A percentile compares a stretch with the other conserved stretches of the same genome.
These are phyloP conservation scores for Drosophila koepferae DNA, from an alignment of 2,888 invertebrate species.

Conservation along the genomic window DNA sequence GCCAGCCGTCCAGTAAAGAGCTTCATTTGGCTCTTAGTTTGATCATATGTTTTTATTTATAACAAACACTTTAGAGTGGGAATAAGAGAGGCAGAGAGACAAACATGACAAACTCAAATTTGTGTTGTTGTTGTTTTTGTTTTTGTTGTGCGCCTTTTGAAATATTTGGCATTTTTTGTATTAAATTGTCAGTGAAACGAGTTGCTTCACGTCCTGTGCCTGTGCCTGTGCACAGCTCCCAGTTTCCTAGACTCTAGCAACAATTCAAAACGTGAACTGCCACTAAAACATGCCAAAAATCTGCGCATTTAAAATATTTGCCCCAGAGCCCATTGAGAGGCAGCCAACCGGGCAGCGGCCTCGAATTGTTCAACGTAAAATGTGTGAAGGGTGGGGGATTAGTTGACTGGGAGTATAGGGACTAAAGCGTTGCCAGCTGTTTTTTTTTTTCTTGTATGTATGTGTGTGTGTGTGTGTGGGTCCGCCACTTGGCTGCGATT, in stretches of 20 bases:
- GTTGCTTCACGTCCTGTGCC: conserved; percentile 26
- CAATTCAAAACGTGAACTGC: conserved; percentile 80
- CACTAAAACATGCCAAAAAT: conserved; percentile 81
- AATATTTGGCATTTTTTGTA: conserved; percentile 78
- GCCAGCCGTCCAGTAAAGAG: not conserved
- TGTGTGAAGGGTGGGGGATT: not conserved
- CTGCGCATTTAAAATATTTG: conserved; percentile 80
- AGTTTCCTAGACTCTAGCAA: conserved; percentile 59
- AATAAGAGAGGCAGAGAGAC: not conserved
- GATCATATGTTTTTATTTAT: conserved; percentile 12
- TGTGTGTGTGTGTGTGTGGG: conserved; percentile 25
- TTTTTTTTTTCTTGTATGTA: not conserved
- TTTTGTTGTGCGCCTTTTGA: conserved; percentile 56
- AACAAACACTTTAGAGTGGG: conserved; percentile 41
- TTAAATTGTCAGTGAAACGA: conserved; percentile 80
- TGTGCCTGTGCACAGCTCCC: not conserved
- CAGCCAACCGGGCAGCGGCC: conserved; percentile 65
- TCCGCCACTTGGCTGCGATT: conserved; percentile 67
- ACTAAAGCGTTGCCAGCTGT: conserved; percentile 51
- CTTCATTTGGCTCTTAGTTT: conserved; percentile 15
- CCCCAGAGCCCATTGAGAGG: conserved; percentile 76
- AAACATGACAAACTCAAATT: conserved; percentile 49
- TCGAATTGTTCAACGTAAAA: conserved; percentile 47
- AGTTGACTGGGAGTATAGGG: conserved; percentile 1
- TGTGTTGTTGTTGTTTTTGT: conserved; percentile 1